Percentiles rank a stretch among this genome's conserved stretches.
Conservation (phyloP, 2,797 vertebrate genomes). For the Hemibagrus guttatus region DNA sequence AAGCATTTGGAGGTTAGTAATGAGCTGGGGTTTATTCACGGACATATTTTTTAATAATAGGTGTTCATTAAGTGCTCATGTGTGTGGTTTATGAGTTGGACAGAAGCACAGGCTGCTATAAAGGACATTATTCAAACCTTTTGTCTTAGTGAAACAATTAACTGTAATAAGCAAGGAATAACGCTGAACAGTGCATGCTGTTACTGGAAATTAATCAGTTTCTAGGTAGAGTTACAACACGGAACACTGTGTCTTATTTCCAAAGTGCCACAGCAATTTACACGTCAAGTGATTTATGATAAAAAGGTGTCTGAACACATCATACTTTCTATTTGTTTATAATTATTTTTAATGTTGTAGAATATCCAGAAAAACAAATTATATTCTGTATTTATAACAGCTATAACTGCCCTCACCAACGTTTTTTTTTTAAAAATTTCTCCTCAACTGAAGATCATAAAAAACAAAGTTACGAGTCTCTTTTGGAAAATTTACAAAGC, state of each 20-base stretch:
- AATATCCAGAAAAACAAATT: not conserved
- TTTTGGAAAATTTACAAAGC: not conserved
- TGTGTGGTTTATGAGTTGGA: constrained; percentile 10
- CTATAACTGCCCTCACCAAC: not conserved
- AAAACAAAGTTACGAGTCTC: not conserved
- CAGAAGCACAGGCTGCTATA: not conserved
- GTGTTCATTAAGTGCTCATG: constrained; percentile 21
- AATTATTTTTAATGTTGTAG: not conserved
- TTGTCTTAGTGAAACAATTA: not conserved
- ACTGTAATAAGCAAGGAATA: not conserved
- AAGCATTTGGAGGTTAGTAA: constrained; percentile 44
- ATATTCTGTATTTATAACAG: not conserved
- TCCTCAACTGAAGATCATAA: not conserved
- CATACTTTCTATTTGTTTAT: not conserved
- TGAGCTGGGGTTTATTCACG: constrained; percentile 17
- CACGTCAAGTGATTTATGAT: not conserved
- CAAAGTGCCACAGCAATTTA: not conserved
- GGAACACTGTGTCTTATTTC: not conserved
- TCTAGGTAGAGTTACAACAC: not conserved
- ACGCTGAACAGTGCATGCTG: not conserved
- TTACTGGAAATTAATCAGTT: not conserved
- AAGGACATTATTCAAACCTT: not conserved
- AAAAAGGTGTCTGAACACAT: not conserved
- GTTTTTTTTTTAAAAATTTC: not conserved
- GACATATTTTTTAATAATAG: constrained; percentile 18